Evolutionary conservation across 2,113 vertebrate species (phyloP).

Genomic region (Uropsilus gracilis): DNA sequence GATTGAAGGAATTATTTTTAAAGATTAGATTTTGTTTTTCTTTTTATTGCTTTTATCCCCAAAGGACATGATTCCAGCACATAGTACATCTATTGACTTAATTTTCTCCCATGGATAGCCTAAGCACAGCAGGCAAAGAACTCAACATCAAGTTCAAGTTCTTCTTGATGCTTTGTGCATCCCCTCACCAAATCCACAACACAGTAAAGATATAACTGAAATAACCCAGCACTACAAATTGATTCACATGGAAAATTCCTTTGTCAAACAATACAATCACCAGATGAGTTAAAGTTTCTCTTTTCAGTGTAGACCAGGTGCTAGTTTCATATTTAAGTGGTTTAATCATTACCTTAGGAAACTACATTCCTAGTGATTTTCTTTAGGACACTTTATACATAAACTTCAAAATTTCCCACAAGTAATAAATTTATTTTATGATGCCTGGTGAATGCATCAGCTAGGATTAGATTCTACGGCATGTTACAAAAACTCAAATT

Average conservation of each 20-base stretch:
- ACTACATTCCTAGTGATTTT: conserved; percentile 8
- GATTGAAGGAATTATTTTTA: neutral
- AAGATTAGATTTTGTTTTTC: neutral
- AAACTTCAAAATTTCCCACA: neutral
- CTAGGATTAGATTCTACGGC: neutral
- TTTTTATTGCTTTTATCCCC: neutral
- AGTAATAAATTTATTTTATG: conserved; percentile 21
- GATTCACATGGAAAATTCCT: neutral
- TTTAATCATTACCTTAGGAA: neutral
- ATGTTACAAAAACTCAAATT: neutral
- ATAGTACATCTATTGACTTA: neutral
- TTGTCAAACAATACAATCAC: neutral
- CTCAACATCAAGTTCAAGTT: neutral
- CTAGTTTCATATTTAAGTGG: conserved; percentile 9
- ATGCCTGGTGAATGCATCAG: neutral
- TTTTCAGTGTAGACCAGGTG: neutral
- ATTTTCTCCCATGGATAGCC: neutral
- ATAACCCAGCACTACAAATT: neutral
- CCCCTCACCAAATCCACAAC: neutral
- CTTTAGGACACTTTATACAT: neutral
- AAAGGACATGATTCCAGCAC: neutral
- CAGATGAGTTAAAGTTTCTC: neutral
- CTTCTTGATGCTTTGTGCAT: neutral
- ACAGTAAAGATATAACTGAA: neutral
- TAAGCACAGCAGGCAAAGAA: neutral